Conservation (phyloP, 35 echinoderm and acorn worm species). For the Diadema setosum region DNA sequence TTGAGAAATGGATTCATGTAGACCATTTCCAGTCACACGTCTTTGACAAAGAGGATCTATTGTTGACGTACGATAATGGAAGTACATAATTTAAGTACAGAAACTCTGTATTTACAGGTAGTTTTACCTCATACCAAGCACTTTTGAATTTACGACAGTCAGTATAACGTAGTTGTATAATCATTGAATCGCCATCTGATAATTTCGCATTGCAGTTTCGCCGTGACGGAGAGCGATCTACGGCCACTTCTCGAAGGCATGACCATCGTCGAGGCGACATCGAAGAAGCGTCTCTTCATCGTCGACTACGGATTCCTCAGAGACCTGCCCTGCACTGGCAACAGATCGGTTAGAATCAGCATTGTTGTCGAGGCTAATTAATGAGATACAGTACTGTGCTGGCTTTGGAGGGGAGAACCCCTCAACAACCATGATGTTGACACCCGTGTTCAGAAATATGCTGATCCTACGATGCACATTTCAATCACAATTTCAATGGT, state of each 20-base stretch:
- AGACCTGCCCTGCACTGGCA: constrained; percentile 33
- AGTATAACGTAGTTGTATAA: neutral
- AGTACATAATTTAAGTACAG: neutral
- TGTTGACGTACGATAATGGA: neutral
- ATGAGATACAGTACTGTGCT: neutral
- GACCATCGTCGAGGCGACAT: constrained; percentile 16
- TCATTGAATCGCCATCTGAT: no score
- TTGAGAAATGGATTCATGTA: no score
- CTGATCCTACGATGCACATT: no score
- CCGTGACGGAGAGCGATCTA: constrained; percentile 52
- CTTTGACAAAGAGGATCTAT: neutral
- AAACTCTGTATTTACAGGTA: neutral
- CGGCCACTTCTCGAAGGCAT: constrained; percentile 35
- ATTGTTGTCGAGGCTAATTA: no score
- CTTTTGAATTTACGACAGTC: neutral
- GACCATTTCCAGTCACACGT: no score
- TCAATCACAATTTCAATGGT: no score
- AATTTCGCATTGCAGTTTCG: constrained; percentile 15
- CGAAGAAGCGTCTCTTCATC: constrained; percentile 54
- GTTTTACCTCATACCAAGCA: neutral
- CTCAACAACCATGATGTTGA: neutral
- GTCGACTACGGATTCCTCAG: constrained; percentile 39
- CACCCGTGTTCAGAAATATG: no score
- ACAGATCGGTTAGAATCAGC: constrained; percentile 38
- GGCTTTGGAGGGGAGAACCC: neutral